These are phyloP conservation scores for Aphidius ervi DNA, from an alignment of 1,140 invertebrate species.

Conservation along the genomic window DNA sequence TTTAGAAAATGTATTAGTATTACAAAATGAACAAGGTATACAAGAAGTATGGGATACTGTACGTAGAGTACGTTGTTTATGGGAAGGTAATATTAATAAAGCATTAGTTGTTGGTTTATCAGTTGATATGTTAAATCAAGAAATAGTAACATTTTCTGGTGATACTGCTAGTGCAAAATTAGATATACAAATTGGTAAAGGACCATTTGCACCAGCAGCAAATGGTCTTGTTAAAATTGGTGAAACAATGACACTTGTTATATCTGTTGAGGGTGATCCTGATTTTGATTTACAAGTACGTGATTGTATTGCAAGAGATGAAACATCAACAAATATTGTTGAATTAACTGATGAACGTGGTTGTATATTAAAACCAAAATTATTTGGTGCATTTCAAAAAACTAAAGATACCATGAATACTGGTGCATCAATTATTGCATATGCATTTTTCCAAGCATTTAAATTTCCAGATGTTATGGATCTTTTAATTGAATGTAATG, in stretches of 20 bases:
- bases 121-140: slow-evolving; percentile 76
- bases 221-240: slow-evolving; percentile 79
- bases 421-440: slow-evolving; percentile 74
- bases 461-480: slow-evolving; percentile 88
- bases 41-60: slow-evolving; percentile 82
- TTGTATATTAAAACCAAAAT: slow-evolving; percentile 76
- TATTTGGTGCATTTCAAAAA: slow-evolving; percentile 78
- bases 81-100: slow-evolving; percentile 76
- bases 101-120: slow-evolving; percentile 68
- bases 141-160: slow-evolving; percentile 77
- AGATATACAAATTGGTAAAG: slow-evolving; percentile 74
- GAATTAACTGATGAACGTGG: slow-evolving; percentile 72
- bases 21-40: slow-evolving; percentile 76
- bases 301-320: slow-evolving; percentile 73
- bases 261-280: slow-evolving; percentile 74
- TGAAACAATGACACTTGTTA: slow-evolving; percentile 76
- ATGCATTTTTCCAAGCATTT: slow-evolving; percentile 78
- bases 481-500: slow-evolving; percentile 77
- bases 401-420: slow-evolving; percentile 69
- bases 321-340: slow-evolving; percentile 60
- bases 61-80: slow-evolving; percentile 71
- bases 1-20: slow-evolving; percentile 74
- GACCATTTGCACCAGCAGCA: slow-evolving; percentile 71
- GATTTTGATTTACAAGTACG: slow-evolving; percentile 75
- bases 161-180: slow-evolving; percentile 76